These are phyloP conservation scores for Euglossa dilemma DNA, from an alignment of 1,140 invertebrate genomes.

Conservation along the genomic window DNA sequence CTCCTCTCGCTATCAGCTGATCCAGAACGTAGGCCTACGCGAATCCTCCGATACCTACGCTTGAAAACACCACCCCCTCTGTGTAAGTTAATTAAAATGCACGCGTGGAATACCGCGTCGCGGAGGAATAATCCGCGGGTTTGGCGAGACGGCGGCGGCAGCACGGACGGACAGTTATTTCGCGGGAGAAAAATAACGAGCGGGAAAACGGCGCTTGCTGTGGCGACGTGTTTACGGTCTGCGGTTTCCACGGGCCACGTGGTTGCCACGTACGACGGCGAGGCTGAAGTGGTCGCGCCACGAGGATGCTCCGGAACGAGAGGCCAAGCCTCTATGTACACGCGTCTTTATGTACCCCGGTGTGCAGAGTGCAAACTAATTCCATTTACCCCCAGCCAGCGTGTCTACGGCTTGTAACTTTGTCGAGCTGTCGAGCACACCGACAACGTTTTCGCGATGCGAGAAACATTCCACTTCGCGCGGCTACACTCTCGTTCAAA, in stretches of 20 bases:
- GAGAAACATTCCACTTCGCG: not conserved
- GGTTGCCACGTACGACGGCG: constrained; percentile 21
- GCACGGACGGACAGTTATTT: not conserved
- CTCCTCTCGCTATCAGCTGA: no score
- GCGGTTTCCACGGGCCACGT: constrained; percentile 6
- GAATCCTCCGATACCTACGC: no score
- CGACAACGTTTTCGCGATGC: constrained; percentile 28
- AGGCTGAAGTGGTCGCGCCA: constrained; percentile 10
- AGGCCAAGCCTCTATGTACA: constrained; percentile 37
- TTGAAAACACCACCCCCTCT: no score
- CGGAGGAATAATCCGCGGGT: not conserved
- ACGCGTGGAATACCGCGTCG: not conserved
- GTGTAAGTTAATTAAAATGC: not conserved
- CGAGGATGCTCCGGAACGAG: constrained; percentile 36
- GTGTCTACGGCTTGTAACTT: constrained; percentile 51
- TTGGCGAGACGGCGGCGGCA: not conserved
- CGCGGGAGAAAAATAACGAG: constrained; percentile 2
- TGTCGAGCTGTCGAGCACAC: not conserved
- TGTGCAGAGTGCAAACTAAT: constrained; percentile 55
- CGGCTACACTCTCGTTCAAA: not conserved
- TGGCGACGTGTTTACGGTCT: not conserved
- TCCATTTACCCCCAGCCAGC: constrained; percentile 57
- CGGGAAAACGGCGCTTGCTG: not conserved
- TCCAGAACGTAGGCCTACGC: no score
- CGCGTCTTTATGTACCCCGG: constrained; percentile 35